phyloP scores from a whole-genome alignment of 2,888 invertebrate species.

The Andrena praecox region DNA sequence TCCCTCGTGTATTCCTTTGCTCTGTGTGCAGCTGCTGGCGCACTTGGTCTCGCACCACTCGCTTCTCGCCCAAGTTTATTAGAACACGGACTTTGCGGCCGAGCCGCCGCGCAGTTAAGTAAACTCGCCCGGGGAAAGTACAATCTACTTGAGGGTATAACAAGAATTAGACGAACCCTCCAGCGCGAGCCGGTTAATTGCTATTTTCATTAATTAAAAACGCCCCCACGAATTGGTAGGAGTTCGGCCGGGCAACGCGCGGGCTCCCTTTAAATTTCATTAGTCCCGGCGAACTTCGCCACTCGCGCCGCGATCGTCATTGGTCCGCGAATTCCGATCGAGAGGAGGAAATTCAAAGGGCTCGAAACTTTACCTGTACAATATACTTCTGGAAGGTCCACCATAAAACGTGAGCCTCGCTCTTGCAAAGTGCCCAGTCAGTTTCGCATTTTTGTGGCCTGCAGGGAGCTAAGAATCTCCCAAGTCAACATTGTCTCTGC shows the following conservation, averaged over 20 bases:
- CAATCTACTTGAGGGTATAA: constrained; percentile 42
- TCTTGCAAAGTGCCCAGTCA: too few relatives aligned
- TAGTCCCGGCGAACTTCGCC: background rate
- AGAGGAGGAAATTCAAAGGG: too few relatives aligned
- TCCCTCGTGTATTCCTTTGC: constrained; percentile 52
- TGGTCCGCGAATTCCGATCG: too few relatives aligned
- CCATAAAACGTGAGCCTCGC: too few relatives aligned
- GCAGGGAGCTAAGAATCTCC: too few relatives aligned
- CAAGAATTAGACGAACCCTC: constrained; percentile 33
- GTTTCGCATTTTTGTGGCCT: too few relatives aligned
- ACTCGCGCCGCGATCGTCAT: too few relatives aligned
- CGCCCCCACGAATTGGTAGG: background rate
- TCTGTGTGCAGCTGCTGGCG: constrained; percentile 53
- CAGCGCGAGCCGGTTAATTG: constrained; percentile 23
- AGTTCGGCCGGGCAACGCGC: background rate
- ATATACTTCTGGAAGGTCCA: too few relatives aligned
- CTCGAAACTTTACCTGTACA: too few relatives aligned
- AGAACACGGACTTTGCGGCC: constrained; percentile 53
- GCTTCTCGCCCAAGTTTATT: constrained; percentile 52
- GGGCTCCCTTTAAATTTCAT: background rate
- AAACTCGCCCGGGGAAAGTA: constrained; percentile 32
- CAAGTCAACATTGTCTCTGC: background rate
- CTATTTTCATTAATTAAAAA: constrained; percentile 31
- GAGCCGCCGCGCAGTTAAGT: constrained; percentile 29
- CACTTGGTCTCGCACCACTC: constrained; percentile 57